These are phyloP conservation scores for Dione juno DNA, from an alignment of 2,888 invertebrate genomes.

Conservation along the genomic window DNA sequence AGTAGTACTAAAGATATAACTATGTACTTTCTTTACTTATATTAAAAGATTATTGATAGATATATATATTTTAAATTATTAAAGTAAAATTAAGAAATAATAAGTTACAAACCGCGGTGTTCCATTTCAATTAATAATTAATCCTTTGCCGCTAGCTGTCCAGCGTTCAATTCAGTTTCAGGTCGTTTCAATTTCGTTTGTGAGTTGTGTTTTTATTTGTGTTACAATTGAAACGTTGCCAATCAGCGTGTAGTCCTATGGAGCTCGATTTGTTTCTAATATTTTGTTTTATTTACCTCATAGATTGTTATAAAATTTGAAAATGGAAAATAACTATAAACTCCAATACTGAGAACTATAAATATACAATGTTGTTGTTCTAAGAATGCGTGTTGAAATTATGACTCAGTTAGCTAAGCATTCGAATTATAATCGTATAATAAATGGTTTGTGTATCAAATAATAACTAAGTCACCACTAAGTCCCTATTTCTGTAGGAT, in stretches of 20 bases:
- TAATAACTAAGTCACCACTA: neutral
- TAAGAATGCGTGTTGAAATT: conserved; percentile 32
- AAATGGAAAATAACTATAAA: conserved; percentile 35
- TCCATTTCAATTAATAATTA: conserved; percentile 76
- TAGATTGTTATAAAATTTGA: conserved; percentile 30
- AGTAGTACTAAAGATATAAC: neutral
- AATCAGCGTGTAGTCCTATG: conserved; percentile 61
- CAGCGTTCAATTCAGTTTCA: conserved; percentile 68
- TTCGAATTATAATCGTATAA: conserved; percentile 8
- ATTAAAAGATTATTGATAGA: too few relatives aligned
- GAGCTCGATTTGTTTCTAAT: conserved; percentile 49
- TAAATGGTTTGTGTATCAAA: conserved; percentile 2
- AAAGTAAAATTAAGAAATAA: conserved; percentile 39
- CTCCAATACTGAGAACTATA: conserved; percentile 32
- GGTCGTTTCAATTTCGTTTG: conserved; percentile 69
- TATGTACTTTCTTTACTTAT: neutral
- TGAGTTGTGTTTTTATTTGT: conserved; percentile 67
- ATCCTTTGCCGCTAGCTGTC: conserved; percentile 65
- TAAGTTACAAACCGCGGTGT: conserved; percentile 53
- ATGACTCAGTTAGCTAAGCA: conserved; percentile 29
- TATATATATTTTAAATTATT: too few relatives aligned
- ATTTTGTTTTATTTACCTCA: conserved; percentile 38
- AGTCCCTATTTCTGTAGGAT: conserved; percentile 13
- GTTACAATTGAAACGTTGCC: conserved; percentile 64
- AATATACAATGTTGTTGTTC: conserved; percentile 31